These are phyloP conservation scores for Argyresthia goedartella DNA, from an alignment of 2,888 invertebrate genomes.

Conservation along the genomic window DNA sequence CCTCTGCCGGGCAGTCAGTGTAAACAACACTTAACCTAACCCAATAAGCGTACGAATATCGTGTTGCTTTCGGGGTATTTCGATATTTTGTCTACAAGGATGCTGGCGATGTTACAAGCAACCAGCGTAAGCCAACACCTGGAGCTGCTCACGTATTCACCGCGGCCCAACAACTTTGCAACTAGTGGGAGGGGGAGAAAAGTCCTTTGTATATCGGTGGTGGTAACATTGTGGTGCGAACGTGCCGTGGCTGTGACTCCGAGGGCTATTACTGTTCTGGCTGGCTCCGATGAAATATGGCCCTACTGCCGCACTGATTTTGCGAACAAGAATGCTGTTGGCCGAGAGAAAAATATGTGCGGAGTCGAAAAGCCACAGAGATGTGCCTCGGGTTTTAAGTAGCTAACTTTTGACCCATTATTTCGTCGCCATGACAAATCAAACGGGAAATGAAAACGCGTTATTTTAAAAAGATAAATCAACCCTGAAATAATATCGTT, in stretches of 20 bases:
- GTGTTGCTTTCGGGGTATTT: conserved; percentile 67
- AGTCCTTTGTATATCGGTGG: conserved; percentile 36
- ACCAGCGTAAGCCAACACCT: conserved; percentile 32
- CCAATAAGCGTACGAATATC: conserved; percentile 62
- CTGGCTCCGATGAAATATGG: conserved; percentile 69
- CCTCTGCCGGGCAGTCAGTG: conserved; percentile 42
- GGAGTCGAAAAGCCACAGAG: conserved; percentile 51
- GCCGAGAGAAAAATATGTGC: conserved; percentile 46
- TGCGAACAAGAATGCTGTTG: conserved; percentile 54
- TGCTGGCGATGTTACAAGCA: conserved; percentile 52
- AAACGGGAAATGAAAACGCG: neutral
- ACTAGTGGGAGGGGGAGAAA: conserved; percentile 20
- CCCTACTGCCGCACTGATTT: conserved; percentile 62
- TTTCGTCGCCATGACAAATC: neutral
- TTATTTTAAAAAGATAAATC: conserved; percentile 3
- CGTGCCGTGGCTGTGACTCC: conserved; percentile 67
- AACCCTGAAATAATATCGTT: conserved; percentile 12
- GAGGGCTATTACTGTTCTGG: conserved; percentile 68
- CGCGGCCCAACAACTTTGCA: neutral
- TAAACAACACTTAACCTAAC: conserved; percentile 67
- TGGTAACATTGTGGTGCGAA: conserved; percentile 62
- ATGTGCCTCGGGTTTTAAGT: conserved; percentile 31
- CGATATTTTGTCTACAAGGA: conserved; percentile 69
- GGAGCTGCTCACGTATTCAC: neutral
- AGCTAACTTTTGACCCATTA: conserved; percentile 28